phyloP scores from a whole-genome alignment of 2,113 vertebrate genomes.

The Phocoena phocoena region DNA sequence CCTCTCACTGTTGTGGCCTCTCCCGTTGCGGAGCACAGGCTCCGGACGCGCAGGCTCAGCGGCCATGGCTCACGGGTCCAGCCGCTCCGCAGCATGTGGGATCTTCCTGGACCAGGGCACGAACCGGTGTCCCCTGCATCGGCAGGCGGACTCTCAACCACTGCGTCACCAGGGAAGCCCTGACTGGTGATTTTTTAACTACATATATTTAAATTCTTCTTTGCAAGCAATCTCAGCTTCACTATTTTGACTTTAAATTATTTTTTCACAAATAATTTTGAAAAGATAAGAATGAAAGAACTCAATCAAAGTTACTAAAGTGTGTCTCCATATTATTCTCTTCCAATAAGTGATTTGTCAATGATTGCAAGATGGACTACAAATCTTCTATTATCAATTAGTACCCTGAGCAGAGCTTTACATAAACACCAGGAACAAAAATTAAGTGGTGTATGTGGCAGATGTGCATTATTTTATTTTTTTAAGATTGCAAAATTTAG shows the following conservation, averaged over 20 bases:
- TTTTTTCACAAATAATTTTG: not conserved
- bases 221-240: not conserved
- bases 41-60: too few species aligned
- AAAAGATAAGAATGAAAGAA: not conserved
- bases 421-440: not conserved
- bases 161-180: too few species aligned
- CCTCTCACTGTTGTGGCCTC: too few species aligned
- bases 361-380: not conserved
- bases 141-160: too few species aligned
- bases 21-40: too few species aligned
- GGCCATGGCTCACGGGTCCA: too few species aligned
- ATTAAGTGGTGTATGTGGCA: not conserved
- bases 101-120: too few species aligned
- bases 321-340: not conserved
- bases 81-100: too few species aligned
- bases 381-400: not conserved
- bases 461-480: not conserved
- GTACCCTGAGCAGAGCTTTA: not conserved
- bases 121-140: too few species aligned
- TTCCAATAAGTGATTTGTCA: not conserved
- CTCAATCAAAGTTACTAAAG: not conserved
- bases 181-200: not conserved
- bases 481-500: not conserved
- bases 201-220: not conserved
- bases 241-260: slow-evolving; percentile 10